Evolutionary conservation across 2,888 invertebrate genomes (phyloP), one percentile per base, ranked within the genome.

Genomic region (Drosophila nr. fundita): DNA sequence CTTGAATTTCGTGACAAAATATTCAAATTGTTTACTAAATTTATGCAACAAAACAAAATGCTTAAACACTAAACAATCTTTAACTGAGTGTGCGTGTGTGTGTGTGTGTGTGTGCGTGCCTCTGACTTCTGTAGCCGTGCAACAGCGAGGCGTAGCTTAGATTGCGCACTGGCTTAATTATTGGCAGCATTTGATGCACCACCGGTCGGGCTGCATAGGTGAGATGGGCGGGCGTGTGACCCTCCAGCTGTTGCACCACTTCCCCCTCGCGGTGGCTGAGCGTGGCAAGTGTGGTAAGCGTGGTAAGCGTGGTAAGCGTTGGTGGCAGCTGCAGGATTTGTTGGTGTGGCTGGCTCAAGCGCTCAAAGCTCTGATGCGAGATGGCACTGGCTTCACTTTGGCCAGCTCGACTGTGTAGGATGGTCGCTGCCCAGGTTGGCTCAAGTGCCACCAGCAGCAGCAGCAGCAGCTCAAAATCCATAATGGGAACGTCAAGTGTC

Each of bases 351-450:
- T 89, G 45, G 21, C 24, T 60, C 42, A 82, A 57, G 62, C 94
- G 94, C 15, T 94, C 86, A 24, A 94, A 94, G 58, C 94, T 94
- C 78, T 95, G 94, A 71, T 94, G 94, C 10, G 95, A 95, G 0
- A 94, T 92, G 1, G 95, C 92, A 2, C 83, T 76, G 49, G 53
- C 61, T 3, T 36, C 53, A 8, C 32, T 40, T 7, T 63, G 55
- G 27, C 53, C 73, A 45, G 60, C 93, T 83, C 93, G 92, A 21
- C 82, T 79, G 60, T 92, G 89, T 27, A 91, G 73, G 18, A 88
- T 73, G 4, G 74, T 86, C 42, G 74, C 79, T n/a, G 83, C 64
- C 53, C 73, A 34, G 36, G 32, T 45, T 49, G 21, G 6, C n/a
- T 59, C 24, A 13, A 78, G 18, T 10, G 54, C 27, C 34, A 62